Evolutionary conservation across 2,113 vertebrate species (phyloP).

Genomic region (Oceanites oceanicus): DNA sequence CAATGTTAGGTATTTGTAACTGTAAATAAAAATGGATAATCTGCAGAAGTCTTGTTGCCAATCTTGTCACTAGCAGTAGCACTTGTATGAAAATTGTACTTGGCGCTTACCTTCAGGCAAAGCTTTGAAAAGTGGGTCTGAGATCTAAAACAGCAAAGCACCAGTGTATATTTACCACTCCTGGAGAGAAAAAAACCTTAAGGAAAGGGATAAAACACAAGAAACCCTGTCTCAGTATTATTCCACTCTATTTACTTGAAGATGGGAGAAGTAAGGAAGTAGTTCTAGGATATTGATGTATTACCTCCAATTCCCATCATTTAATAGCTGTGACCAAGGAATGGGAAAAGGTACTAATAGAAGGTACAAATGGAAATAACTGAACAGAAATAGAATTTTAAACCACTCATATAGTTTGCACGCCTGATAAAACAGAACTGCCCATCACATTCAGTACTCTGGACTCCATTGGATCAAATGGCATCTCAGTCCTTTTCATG

Average conservation of each 20-base stretch:
- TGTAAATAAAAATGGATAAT: background rate
- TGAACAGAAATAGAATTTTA: background rate
- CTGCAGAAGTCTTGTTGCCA: background rate
- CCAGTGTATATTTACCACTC: background rate
- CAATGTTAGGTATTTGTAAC: background rate
- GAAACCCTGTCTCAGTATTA: background rate
- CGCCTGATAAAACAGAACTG: background rate
- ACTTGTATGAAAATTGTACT: background rate
- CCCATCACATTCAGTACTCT: background rate
- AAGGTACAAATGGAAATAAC: background rate
- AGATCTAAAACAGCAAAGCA: background rate
- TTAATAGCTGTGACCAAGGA: background rate
- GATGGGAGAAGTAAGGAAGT: background rate
- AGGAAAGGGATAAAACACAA: background rate
- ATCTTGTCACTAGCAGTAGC: background rate
- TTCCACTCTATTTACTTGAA: background rate
- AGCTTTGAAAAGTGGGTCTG: background rate
- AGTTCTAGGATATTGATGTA: background rate
- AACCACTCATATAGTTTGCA: background rate
- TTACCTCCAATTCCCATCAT: background rate
- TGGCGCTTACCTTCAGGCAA: background rate
- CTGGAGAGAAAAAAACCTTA: background rate
- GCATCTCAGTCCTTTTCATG: background rate
- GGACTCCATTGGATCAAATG: background rate
- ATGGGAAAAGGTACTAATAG: background rate